A percentile compares a stretch with the other conserved stretches of the same genome.
phyloP scores from a whole-genome alignment of 2,113 vertebrate species.

The Dascyllus trimaculatus region DNA sequence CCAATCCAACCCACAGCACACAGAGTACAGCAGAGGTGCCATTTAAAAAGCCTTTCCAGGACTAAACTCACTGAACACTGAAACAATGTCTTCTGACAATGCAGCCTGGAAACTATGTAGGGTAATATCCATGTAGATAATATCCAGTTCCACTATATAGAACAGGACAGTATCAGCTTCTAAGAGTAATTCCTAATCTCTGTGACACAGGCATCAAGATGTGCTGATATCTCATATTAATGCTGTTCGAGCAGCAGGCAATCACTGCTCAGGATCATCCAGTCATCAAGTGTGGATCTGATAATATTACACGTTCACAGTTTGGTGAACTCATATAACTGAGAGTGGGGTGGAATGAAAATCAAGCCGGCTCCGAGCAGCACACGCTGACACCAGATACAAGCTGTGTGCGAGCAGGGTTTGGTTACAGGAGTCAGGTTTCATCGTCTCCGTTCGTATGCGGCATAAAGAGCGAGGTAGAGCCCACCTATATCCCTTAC shows the following conservation, averaged over 20 bases:
- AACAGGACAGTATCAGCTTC: not conserved
- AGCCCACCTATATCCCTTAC: not conserved
- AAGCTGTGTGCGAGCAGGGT: conserved; percentile 45
- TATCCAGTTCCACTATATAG: too few species aligned
- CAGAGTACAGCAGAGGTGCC: conserved; percentile 31
- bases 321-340: conserved; percentile 45
- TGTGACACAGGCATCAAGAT: conserved; percentile 1
- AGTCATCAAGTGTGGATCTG: conserved; percentile 45
- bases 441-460: conserved; percentile 21
- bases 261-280: conserved; percentile 69
- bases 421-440: conserved; percentile 69
- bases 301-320: conserved; percentile 69
- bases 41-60: not conserved
- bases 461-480: conserved; percentile 23
- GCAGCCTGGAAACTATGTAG: not conserved
- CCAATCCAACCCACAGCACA: conserved; percentile 58
- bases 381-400: conserved; percentile 62
- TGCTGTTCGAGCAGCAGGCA: conserved; percentile 28
- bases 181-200: not conserved
- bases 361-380: conserved; percentile 40
- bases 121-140: too few species aligned
- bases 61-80: conserved; percentile 9
- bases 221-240: not conserved
- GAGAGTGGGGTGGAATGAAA: conserved; percentile 53
- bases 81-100: not conserved